These are phyloP conservation scores for Pseudomyrmex gracilis DNA, from an alignment of 1,140 invertebrate species.

Conservation along the genomic window DNA sequence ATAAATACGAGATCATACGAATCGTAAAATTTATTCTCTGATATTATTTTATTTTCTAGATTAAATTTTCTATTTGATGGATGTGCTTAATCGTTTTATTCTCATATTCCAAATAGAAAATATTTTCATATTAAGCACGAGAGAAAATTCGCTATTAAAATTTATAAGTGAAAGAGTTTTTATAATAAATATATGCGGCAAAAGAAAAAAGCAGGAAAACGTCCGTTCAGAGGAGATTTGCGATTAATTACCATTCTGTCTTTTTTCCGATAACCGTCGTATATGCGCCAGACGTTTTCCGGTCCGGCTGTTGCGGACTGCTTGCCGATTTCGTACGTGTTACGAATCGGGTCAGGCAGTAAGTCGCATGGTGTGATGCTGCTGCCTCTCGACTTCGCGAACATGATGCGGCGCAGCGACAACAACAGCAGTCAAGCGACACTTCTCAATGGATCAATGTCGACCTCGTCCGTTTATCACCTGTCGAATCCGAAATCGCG, in stretches of 20 bases:
- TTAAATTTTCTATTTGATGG: too few species aligned
- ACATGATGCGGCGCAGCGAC: slow-evolving; percentile 85
- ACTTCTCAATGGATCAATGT: slow-evolving; percentile 38
- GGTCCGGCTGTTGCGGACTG: slow-evolving; percentile 95
- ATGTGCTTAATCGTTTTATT: too few species aligned
- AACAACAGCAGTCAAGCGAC: background rate
- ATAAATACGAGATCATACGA: background rate
- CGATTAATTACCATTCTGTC: slow-evolving; percentile 93
- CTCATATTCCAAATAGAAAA: too few species aligned
- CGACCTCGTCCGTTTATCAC: slow-evolving; percentile 19
- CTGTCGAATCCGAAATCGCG: slow-evolving; percentile 18
- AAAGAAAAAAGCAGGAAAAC: background rate
- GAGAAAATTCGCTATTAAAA: too few species aligned
- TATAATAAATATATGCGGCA: slow-evolving; percentile 9
- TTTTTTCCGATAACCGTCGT: slow-evolving; percentile 94
- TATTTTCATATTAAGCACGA: too few species aligned
- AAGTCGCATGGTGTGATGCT: slow-evolving; percentile 82
- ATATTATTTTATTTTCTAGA: too few species aligned
- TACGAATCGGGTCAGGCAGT: slow-evolving; percentile 93
- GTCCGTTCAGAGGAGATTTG: background rate
- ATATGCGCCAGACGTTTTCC: slow-evolving; percentile 96
- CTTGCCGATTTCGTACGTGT: slow-evolving; percentile 95
- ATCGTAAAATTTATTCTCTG: background rate
- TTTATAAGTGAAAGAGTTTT: too few species aligned
- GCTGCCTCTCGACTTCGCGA: slow-evolving; percentile 91